Base-by-base conservation (phyloP, 2,113 vertebrate genomes). In the Rhinopomastus cyanomelas region DNA sequence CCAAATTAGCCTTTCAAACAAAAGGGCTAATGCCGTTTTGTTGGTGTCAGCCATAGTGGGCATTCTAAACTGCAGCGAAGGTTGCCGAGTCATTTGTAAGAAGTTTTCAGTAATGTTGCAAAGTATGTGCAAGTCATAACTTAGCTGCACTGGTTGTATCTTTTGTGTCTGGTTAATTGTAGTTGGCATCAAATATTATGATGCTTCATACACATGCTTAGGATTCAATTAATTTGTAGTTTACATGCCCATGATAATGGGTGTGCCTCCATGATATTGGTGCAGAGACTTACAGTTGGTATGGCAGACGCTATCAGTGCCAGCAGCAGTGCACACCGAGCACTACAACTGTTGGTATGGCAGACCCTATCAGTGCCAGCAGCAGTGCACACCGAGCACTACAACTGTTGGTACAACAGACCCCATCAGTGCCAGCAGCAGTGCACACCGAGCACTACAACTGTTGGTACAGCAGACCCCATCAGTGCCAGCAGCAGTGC, bases 171-270 rank as follows among this genome's bases (percentile, higher is more conserved):
- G 76, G 74, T 88, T 88, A 94, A 88, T 84, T 84, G 72, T 36
- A 86, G 59, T 30, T 53, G 51, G n/a, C 62, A 68, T 79, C 84
- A 94, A 95, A 95, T 75, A 64, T 81, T 94, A 53, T 78, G 73
- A 73, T 84, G 57, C 51, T 53, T 14, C 37, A 68, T 86, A 92
- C 81, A 62, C 32, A 59, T 55, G 42, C 51, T 84, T 73, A 48
- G 55, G 88, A 84, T 91, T 65, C 55, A 89, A 93, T 90, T 87
- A 77, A 72, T 79, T 32, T 86, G 53, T 42, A 37, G 20, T 60
- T 94, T 87, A 68, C 29, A 55, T 79, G 53, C 22, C n/a, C 17
- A 44, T 77, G 49, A 66, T 89, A 88, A 77, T 42, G 60, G 89
- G 80, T 67, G 5, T 67, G 44, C 81, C 36, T 87, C 57, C 65